Percentiles rank a stretch among this genome's conserved stretches.
phyloP scores from a whole-genome alignment of 1,140 invertebrate genomes.

The Drosophila sp. region DNA sequence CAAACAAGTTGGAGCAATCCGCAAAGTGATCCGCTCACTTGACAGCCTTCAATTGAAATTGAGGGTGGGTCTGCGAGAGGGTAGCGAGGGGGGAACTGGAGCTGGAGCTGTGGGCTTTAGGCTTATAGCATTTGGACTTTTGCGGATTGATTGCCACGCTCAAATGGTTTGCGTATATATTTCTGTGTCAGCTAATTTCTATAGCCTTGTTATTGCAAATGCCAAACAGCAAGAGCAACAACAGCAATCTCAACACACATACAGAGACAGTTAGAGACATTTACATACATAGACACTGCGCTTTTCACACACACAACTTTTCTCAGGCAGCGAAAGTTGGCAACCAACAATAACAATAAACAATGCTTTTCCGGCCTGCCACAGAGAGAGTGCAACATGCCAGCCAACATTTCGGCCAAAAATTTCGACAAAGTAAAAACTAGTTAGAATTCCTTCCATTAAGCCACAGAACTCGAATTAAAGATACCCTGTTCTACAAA shows the following conservation, averaged over 20 bases:
- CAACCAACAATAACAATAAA: constrained; percentile 43
- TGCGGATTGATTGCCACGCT: constrained; percentile 44
- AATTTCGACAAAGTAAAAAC: constrained; percentile 14
- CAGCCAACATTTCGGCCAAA: constrained; percentile 44
- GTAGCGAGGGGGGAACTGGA: constrained; percentile 3
- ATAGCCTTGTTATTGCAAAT: constrained; percentile 56
- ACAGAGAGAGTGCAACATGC: constrained; percentile 47
- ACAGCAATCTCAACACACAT: background rate
- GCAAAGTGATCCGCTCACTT: constrained; percentile 41
- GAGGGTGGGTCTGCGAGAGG: background rate
- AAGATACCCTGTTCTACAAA: constrained; percentile 8
- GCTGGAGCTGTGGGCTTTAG: constrained; percentile 17
- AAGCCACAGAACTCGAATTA: background rate
- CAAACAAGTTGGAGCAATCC: constrained; percentile 41
- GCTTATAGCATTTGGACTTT: constrained; percentile 31
- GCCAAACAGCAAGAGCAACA: constrained; percentile 19
- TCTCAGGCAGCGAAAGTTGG: constrained; percentile 58
- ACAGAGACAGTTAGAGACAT: constrained; percentile 22
- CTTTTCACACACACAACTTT: constrained; percentile 58
- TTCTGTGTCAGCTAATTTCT: constrained; percentile 54
- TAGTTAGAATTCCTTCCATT: background rate
- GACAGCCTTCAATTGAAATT: constrained; percentile 33
- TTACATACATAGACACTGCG: constrained; percentile 44
- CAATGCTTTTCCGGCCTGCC: constrained; percentile 56
- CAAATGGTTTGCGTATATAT: constrained; percentile 25